These are phyloP conservation scores for Paratrypauchen microcephalus DNA, from an alignment of 2,797 vertebrate genomes.

Conservation along the genomic window DNA sequence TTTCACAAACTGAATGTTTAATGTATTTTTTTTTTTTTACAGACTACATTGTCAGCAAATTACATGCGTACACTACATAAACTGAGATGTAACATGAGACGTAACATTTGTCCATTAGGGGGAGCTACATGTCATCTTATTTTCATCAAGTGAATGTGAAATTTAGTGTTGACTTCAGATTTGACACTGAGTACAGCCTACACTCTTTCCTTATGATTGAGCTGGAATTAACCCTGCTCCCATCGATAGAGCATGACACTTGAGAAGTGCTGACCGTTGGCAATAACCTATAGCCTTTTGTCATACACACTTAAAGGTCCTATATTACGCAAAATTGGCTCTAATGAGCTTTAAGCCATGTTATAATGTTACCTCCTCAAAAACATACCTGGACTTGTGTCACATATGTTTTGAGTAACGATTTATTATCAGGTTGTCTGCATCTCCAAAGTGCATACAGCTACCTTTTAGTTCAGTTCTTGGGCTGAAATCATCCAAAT, in stretches of 20 bases:
- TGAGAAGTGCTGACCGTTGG: background rate
- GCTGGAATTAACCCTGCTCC: background rate
- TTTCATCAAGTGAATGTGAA: background rate
- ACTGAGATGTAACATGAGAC: background rate
- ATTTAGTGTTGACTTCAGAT: background rate
- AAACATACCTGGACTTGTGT: too few species aligned
- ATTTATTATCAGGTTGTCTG: too few species aligned
- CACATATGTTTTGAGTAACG: too few species aligned
- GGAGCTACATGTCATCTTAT: constrained; percentile 37
- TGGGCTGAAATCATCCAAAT: too few species aligned
- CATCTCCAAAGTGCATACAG: too few species aligned
- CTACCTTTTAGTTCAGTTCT: too few species aligned
- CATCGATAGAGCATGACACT: background rate
- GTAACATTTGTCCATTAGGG: constrained; percentile 41
- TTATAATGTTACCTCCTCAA: too few species aligned
- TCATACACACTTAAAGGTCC: background rate
- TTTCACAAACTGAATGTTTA: constrained; percentile 15
- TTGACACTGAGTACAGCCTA: too few species aligned
- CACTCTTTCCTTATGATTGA: background rate
- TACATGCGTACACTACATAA: background rate
- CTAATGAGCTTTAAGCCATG: too few species aligned
- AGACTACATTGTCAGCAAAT: background rate
- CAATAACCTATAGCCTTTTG: constrained; percentile 10
- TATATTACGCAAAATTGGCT: too few species aligned
- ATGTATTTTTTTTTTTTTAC: constrained; percentile 11